Conservation (phyloP, 2,888 invertebrate species). For the Tetanocera ferruginea region DNA sequence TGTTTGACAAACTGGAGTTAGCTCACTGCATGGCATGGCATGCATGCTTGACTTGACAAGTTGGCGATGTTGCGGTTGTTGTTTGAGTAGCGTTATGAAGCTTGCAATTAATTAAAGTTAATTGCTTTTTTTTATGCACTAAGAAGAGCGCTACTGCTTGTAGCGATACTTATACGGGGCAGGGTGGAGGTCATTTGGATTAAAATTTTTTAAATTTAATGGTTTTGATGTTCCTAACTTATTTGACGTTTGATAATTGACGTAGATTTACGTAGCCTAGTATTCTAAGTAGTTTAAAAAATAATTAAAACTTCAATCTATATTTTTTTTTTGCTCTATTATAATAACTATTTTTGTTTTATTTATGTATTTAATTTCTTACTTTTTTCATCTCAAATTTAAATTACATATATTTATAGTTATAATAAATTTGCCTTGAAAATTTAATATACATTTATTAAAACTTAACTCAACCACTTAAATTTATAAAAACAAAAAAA, state of each 20-base stretch:
- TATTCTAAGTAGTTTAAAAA: too few relatives aligned
- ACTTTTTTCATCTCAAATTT: background rate
- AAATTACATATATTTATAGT: background rate
- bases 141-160: constrained; percentile 10
- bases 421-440: background rate
- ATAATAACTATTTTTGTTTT: constrained; percentile 6
- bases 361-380: constrained; percentile 13
- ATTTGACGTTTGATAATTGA: too few relatives aligned
- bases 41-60: background rate
- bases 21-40: background rate
- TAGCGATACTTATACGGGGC: background rate
- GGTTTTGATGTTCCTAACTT: too few relatives aligned
- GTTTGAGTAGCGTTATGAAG: background rate
- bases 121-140: constrained; percentile 22
- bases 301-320: constrained; percentile 16
- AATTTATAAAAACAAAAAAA: background rate
- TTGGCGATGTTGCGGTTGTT: background rate
- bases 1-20: background rate
- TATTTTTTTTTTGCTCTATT: background rate
- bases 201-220: constrained; percentile 9
- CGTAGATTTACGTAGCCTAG: too few relatives aligned
- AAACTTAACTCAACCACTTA: background rate
- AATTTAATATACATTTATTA: background rate
- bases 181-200: background rate
- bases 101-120: constrained; percentile 41